Percentiles rank a stretch among this genome's conserved stretches.
phyloP scores from a whole-genome alignment of 2,797 vertebrate genomes.

The Ptychobarbus kaznakovi region DNA sequence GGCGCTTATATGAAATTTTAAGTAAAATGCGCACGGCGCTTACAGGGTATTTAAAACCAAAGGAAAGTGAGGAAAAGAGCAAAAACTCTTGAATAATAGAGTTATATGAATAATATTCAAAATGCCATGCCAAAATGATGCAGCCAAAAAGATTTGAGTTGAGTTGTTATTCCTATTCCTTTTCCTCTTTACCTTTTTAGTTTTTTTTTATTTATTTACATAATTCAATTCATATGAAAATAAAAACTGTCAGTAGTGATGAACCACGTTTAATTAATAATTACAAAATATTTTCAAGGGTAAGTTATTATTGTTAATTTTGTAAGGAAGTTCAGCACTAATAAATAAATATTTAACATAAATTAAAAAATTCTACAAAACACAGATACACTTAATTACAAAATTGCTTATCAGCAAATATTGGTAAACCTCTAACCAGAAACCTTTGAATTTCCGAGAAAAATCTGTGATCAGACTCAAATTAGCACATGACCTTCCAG shows the following conservation, averaged over 20 bases:
- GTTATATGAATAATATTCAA: not conserved
- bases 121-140: not conserved
- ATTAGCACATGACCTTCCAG: slow-evolving; percentile 33
- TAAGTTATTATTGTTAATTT: not conserved
- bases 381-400: not conserved
- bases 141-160: not conserved
- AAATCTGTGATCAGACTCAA: slow-evolving; percentile 5
- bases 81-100: no score
- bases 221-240: not conserved
- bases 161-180: not conserved
- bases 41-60: no score
- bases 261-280: not conserved
- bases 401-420: no score
- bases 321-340: not conserved
- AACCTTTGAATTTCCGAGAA: no score
- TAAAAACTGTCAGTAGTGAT: not conserved
- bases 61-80: no score
- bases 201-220: not conserved
- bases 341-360: not conserved
- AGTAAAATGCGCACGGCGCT: no score
- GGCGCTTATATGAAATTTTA: no score
- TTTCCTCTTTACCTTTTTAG: not conserved
- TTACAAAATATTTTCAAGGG: not conserved
- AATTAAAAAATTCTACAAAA: not conserved
- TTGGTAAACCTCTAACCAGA: no score